Base-by-base conservation (phyloP, 2,888 invertebrate species). In the Cremastobaeus sp. region DNA sequence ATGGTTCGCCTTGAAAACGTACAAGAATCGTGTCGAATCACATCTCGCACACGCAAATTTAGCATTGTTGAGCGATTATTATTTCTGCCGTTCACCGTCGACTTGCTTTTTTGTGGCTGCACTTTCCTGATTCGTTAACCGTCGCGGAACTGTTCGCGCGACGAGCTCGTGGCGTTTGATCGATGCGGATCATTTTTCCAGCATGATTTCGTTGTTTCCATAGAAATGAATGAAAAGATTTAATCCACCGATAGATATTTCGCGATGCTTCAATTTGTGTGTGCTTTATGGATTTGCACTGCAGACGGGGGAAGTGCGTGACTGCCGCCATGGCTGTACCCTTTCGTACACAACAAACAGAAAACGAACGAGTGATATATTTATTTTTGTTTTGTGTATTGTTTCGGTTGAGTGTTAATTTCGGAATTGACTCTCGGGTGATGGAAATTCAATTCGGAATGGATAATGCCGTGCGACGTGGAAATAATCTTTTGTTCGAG, bases 391-490 rank as follows among this genome's bases (percentile, higher is more conserved):
- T 55, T 48, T 48, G 62, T 62, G 41, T 48, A 30, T 41, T 47
- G 50, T 62, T 70, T 62, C 34, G 50, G 30, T 64, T 64, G 47
- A 52, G 64, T 57, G 64, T 64, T 71, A 35, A 64, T 71, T 64
- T 71, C 34, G 28, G 28, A 57, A 71, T 71, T 45, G 50, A 57
- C 50, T 57, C 17, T 45, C 37, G 35, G 39, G 11, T 35, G 48
- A 55, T 35, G 55, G 14, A 48, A 54, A 55, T 55, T 47, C 34
- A 28, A 60, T 48, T 54, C 35, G 32, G 17, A 30, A 50, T 48
- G 45, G 39, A 52, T 60, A 55, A 69, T 41, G 41, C 60, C 50
- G 25, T 35, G 47, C 37, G 15, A 68, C 35, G 11, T 37, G 55
- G n/a, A 35, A 11, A 12, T 11, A 43, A 15, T n/a, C 20, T 54